Evolutionary conservation across 2,797 vertebrate species (phyloP).

Genomic region (Pipistrellus kuhlii): DNA sequence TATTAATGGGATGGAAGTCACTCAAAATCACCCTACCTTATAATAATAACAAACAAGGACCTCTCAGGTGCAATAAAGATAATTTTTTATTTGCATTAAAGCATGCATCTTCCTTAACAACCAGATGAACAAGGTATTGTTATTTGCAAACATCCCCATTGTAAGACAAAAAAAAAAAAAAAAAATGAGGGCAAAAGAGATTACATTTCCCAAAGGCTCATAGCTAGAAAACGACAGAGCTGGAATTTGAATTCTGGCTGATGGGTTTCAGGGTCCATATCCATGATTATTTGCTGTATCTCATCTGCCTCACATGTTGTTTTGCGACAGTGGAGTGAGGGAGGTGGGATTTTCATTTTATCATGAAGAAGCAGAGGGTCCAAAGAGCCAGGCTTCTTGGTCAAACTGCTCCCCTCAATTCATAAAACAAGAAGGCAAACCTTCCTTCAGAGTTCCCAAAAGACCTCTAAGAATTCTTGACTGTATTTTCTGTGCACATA

Average conservation of each 20-base stretch:
- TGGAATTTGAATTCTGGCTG: neutral
- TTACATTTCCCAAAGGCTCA: neutral
- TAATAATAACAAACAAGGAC: neutral
- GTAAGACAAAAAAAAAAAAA: conserved; percentile 21
- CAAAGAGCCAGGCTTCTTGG: neutral
- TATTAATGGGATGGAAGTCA: neutral
- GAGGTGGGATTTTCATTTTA: neutral
- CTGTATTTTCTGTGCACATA: neutral
- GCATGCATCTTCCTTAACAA: neutral
- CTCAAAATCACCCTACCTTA: neutral
- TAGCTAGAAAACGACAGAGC: neutral
- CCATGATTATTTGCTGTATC: neutral
- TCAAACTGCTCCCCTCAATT: neutral
- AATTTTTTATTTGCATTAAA: neutral
- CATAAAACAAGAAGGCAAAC: neutral
- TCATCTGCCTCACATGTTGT: neutral
- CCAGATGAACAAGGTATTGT: neutral
- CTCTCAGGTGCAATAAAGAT: neutral
- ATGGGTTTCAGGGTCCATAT: neutral
- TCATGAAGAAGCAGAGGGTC: neutral
- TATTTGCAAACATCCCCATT: neutral
- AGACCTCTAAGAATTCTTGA: neutral
- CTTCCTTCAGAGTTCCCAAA: neutral
- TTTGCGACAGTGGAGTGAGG: neutral
- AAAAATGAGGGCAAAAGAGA: neutral